Base-by-base conservation (phyloP, 1,140 invertebrate species). In the Colletes gigas region DNA sequence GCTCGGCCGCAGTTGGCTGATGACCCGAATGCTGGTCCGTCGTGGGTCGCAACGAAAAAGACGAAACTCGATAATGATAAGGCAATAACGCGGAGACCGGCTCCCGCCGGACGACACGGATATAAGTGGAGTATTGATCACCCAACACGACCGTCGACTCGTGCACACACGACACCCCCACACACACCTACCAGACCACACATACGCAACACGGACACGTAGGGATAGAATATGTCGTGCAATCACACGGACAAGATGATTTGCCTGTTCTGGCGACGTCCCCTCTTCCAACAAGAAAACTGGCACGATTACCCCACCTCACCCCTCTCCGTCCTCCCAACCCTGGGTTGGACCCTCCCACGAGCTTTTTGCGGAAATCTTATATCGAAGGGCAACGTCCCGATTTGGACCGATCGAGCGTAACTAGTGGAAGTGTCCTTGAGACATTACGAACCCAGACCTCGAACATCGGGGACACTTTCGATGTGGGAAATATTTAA, bases 121-220 rank as follows among this genome's bases (percentile, higher is more conserved):
- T 84, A 84, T 88, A 84, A 86, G 82, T 86, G 77, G 81, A 88
- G 85, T 90, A 90, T 90, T 88, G 89, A 90, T 90, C 83, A 88
- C 67, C 62, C 60, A 63, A 76, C 80, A 74, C 63, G 21, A 15
- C 44, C 47, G 67, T 59, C 47, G 19, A n/a, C 57, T 55, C 60
- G 67, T 44, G 69, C 44, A 77, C 59, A 55, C 54, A 66, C 41
- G 52, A 9, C n/a, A 55, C 30, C 21, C 39, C 14, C 9, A 55
- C 15, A 50, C 17, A 39, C 14, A 14, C 21, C 21, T 0, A 2
- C 30, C 30, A 30, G 30, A 62, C 15, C 17, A 21, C 50, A 69
- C 47, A 30, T 4, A 39, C 44, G 44, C n/a, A n/a, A n/a, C 44
- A 21, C 19, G 21, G 5, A n/a, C 30, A 14, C 39, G 7, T 14